Evolutionary conservation across 2,113 vertebrate genomes (phyloP).

Genomic region (Agapornis roseicollis): DNA sequence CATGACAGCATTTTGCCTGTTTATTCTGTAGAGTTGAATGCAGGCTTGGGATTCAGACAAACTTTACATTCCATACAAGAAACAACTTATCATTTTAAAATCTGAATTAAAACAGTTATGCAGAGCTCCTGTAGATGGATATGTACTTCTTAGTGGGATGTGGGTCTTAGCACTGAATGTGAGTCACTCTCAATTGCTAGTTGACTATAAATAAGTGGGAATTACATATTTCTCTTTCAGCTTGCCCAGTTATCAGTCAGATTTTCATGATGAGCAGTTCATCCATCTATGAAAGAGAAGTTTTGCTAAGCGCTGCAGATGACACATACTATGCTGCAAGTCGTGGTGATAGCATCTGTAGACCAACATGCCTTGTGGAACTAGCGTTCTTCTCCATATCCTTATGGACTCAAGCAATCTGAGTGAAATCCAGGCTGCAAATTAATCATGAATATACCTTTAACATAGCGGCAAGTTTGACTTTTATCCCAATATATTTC

Average conservation of each 20-base stretch:
- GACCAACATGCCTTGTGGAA: neutral
- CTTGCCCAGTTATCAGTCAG: neutral
- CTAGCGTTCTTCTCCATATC: neutral
- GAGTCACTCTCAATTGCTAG: neutral
- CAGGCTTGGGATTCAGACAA: neutral
- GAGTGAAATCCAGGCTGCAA: neutral
- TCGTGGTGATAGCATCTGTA: neutral
- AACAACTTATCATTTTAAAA: neutral
- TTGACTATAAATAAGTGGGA: neutral
- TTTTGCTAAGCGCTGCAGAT: neutral
- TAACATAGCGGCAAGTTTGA: neutral
- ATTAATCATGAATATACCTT: neutral
- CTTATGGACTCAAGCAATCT: neutral
- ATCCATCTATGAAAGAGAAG: neutral
- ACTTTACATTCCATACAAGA: neutral
- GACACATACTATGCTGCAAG: neutral
- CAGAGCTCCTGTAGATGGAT: neutral
- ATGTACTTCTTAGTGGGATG: neutral
- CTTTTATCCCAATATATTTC: neutral
- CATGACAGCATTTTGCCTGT: neutral
- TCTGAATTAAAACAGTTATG: neutral
- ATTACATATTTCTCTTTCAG: neutral
- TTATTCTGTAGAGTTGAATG: neutral
- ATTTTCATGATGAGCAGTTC: neutral
- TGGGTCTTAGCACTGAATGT: rapidly evolving